Base-by-base conservation (phyloP, 2,797 vertebrate species). In the Threskiornis aethiopicus region DNA sequence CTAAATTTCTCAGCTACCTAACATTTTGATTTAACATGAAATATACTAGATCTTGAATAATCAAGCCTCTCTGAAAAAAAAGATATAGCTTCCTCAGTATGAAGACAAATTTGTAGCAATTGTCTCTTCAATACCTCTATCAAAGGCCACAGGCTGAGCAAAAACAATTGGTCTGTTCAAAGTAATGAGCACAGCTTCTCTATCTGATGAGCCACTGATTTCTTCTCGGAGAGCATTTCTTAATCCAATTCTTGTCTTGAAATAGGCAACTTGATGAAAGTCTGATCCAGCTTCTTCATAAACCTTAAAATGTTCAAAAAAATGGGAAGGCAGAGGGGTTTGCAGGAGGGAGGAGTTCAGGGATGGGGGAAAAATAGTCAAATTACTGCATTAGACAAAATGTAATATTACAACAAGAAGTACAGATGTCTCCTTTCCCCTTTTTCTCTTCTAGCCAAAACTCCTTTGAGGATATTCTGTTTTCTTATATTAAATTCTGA, bases 251-350 rank as follows among this genome's bases (percentile, higher is more conserved):
- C 99, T 98, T 42, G 99, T 99, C 94, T 99, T 99, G 98, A 99
- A 99, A 98, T 99, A 99, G 6, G 99, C 99, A 96, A 99, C 99
- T 95, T 99, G 99, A 98, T 99, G 99, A 96, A 99, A 99, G 97
- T 99, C 99, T 64, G 99, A 99, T 75, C 99, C 99, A n/a, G 99
- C 99, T 98, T 99, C 99, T 97, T 99, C 99, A 89, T 99, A 99
- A 65, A 99, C 99, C 99, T 99, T 95, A 67, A 96, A 93, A 66
- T 1, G 24, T 94, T 95, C 24, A 62, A 87, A 93, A 93, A 96
- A 87, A 73, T 4, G 3, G 37, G 28, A 82, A 52, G 33, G 6
- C 20, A 18, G 17, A 55, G 4, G 18, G 5, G 31, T 58, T 87
- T 73, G 47, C 22, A 91, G 12, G n/a, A 87, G 33, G 3, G 33